Evolutionary conservation across 2,113 vertebrate genomes (phyloP), one percentile per base, ranked within the genome.

Genomic region (Nibea albiflora): DNA sequence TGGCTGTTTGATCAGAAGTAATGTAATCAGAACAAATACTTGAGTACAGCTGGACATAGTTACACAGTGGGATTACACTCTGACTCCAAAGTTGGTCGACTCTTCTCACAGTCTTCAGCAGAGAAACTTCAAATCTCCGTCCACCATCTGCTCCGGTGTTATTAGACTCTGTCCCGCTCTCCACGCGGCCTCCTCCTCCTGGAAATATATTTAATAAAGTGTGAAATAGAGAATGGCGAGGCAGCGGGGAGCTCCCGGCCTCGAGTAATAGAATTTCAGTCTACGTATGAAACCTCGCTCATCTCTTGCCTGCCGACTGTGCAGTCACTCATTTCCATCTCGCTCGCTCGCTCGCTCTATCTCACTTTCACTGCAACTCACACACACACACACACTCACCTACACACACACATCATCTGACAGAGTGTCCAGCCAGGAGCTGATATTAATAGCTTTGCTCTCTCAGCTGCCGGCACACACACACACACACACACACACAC

Each of bases 381-480:
- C 76, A 60, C 61, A 54, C 72, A 54, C 74, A 58, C 74, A 60
- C 68, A 68, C n/a, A 78, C 75, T 70, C 63, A 63, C 47, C 69
- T n/a, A 72, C 46, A 75, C 78, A 54, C 67, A 62, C 73, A 71
- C 78, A 76, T 20, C 64, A 70, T 70, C 76, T 76, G 67, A 80
- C 15, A 15, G n/a, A n/a, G 56, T 47, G 63, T 88, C 44, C 50
- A 62, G 72, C 83, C 83, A 88, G 83, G 66, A 85, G 78, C 76
- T 73, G 61, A 80, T 88, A 88, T 88, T 85, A 88, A 88, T 88
- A 85, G 80, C 83, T 78, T 79, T 52, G 31, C 77, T 84, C 57
- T 80, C 67, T 60, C 73, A 69, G 73, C 79, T 64, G 74, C 63
- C 11, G 49, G 28, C 64, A 46, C 46, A 26, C 28, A 31, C 28